Evolutionary conservation across 1,140 invertebrate species (phyloP).

Genomic region (Eulimnadia texana): DNA sequence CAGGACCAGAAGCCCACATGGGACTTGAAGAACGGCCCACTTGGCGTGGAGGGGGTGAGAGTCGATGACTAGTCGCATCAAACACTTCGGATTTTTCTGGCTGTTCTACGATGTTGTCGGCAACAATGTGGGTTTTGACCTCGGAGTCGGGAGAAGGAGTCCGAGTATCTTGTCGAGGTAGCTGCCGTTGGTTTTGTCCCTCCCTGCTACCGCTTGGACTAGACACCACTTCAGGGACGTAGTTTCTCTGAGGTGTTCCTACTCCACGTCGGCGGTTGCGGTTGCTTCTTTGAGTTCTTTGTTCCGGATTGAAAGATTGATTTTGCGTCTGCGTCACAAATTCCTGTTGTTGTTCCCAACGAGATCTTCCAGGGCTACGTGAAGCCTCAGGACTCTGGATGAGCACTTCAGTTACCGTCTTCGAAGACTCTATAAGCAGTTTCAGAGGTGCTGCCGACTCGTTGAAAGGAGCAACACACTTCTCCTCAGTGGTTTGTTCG

Average conservation of each 20-base stretch:
- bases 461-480: not conserved
- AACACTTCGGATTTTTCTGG: not conserved
- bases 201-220: conserved; percentile 5
- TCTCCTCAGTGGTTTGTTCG: not conserved
- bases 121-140: not conserved
- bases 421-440: not conserved
- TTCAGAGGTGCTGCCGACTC: not conserved
- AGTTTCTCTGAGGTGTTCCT: not conserved
- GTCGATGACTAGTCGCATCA: no score
- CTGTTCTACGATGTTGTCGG: not conserved
- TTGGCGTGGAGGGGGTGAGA: not conserved
- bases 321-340: not conserved
- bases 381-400: not conserved
- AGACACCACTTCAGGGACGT: not conserved
- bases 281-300: not conserved
- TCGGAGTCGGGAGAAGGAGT: not conserved
- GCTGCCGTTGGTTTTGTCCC: not conserved
- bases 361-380: conserved; percentile 10
- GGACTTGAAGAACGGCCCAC: conserved; percentile 45
- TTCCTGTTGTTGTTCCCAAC: conserved; percentile 13
- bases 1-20: conserved; percentile 50
- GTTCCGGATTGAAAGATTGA: not conserved
- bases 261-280: conserved; percentile 2
- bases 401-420: not conserved
- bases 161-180: not conserved